These are phyloP conservation scores for Brachyhypopomus occidentalis DNA, from an alignment of 2,113 vertebrate genomes.

Conservation along the genomic window DNA sequence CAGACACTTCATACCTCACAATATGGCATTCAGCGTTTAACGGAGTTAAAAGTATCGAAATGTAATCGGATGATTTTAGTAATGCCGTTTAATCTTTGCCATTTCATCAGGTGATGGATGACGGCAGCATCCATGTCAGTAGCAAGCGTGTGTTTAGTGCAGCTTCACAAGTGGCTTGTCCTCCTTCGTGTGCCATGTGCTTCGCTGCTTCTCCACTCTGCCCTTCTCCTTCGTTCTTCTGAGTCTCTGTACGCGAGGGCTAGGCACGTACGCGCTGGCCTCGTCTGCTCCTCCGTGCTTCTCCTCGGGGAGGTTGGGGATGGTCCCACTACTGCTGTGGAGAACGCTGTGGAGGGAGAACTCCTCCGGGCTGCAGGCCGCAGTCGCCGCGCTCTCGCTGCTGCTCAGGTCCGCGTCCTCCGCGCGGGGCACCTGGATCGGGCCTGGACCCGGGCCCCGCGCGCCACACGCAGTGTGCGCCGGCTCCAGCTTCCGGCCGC, in stretches of 20 bases:
- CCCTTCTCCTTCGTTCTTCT: constrained; percentile 68
- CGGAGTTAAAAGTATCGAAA: too few relatives aligned
- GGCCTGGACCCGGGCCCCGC: too few relatives aligned
- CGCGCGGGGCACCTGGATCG: constrained; percentile 39
- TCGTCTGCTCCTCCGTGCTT: constrained; percentile 63
- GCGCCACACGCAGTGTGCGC: constrained; percentile 71
- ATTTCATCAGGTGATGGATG: too few relatives aligned
- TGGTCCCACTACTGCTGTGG: constrained; percentile 74
- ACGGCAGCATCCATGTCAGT: too few relatives aligned
- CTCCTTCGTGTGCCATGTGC: constrained; percentile 68
- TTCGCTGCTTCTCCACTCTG: constrained; percentile 55
- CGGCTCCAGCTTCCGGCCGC: constrained; percentile 76
- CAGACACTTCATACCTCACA: too few relatives aligned
- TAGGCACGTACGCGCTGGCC: constrained; percentile 63
- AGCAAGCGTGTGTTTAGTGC: background rate
- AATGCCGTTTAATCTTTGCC: too few relatives aligned
- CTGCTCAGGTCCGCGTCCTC: constrained; percentile 91
- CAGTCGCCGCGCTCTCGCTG: constrained; percentile 85
- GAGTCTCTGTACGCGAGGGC: constrained; percentile 70
- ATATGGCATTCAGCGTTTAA: too few relatives aligned
- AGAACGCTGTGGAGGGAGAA: constrained; percentile 79
- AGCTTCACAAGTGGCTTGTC: constrained; percentile 59
- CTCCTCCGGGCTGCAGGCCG: constrained; percentile 78
- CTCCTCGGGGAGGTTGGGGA: constrained; percentile 74
- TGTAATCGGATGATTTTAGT: too few relatives aligned